Evolutionary conservation across 2,113 vertebrate genomes (phyloP).

Genomic region (Aphyosemion australe): DNA sequence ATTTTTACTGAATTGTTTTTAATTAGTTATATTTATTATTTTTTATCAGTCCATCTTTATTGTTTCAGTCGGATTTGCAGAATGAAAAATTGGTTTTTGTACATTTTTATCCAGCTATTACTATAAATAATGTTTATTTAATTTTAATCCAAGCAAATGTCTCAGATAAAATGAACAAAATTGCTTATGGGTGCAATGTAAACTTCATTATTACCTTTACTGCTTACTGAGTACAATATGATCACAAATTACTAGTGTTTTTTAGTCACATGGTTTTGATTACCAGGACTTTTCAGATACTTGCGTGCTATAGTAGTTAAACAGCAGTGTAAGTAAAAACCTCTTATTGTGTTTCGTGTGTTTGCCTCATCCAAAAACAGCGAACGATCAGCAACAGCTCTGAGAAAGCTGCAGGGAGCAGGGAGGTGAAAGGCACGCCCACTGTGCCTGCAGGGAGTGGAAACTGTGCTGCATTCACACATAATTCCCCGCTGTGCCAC

Average conservation of each 20-base stretch:
- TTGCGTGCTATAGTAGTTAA: background rate
- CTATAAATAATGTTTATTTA: background rate
- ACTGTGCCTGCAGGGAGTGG: conserved; percentile 6
- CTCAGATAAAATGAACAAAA: background rate
- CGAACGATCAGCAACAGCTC: background rate
- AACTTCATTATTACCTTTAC: no score
- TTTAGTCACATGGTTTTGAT: background rate
- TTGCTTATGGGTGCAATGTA: no score
- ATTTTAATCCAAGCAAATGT: background rate
- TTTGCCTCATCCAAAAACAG: background rate
- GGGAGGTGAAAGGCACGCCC: conserved; percentile 2
- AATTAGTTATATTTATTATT: background rate
- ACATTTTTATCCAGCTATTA: background rate
- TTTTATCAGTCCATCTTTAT: background rate
- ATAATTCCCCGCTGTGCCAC: conserved; percentile 3
- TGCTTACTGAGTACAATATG: background rate
- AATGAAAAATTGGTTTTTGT: background rate
- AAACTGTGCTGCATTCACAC: conserved; percentile 1
- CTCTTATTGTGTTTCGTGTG: background rate
- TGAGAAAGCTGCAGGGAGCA: conserved; percentile 9
- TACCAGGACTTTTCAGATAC: background rate
- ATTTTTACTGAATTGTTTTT: background rate
- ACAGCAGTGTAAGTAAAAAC: background rate
- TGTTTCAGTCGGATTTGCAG: background rate
- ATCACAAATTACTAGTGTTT: background rate